Conservation (phyloP, 2,888 invertebrate species). For the Dioctria rufipes region DNA sequence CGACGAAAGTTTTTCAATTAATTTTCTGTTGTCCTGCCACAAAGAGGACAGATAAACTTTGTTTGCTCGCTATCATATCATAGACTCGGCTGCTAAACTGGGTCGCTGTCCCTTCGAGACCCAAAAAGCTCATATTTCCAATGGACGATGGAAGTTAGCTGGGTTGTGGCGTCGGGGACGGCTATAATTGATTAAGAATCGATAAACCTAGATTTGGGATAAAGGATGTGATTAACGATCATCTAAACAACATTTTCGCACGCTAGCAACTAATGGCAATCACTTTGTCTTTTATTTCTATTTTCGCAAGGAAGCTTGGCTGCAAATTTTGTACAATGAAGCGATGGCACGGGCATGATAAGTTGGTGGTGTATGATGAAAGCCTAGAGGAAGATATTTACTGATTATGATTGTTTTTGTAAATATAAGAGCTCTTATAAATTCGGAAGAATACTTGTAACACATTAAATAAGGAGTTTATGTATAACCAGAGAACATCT, state of each 20-base stretch:
- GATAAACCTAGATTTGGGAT: constrained; percentile 29
- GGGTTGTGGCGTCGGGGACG: not conserved
- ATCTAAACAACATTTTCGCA: constrained; percentile 41
- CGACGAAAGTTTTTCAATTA: constrained; percentile 36
- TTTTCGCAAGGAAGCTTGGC: too few relatives aligned
- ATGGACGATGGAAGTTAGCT: not conserved
- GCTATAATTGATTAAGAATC: constrained; percentile 43
- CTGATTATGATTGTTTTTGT: too few relatives aligned
- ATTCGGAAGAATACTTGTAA: too few relatives aligned
- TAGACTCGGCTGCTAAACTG: constrained; percentile 7
- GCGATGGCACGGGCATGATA: too few relatives aligned
- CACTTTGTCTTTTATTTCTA: not conserved
- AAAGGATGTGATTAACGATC: constrained; percentile 42
- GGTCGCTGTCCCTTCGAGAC: constrained; percentile 23
- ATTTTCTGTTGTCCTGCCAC: constrained; percentile 48
- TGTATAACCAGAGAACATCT: too few relatives aligned
- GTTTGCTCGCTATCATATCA: constrained; percentile 30
- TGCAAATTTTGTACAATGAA: too few relatives aligned
- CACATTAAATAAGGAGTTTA: too few relatives aligned
- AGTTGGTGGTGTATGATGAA: too few relatives aligned
- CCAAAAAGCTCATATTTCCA: constrained; percentile 11
- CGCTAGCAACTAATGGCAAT: constrained; percentile 15
- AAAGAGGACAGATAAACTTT: constrained; percentile 49
- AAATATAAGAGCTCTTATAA: too few relatives aligned
- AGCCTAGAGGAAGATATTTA: too few relatives aligned